A percentile compares a stretch with the other conserved stretches of the same genome.
Evolutionary conservation across 2,888 invertebrate genomes (phyloP).

Genomic region (Andrena trimmerana): DNA sequence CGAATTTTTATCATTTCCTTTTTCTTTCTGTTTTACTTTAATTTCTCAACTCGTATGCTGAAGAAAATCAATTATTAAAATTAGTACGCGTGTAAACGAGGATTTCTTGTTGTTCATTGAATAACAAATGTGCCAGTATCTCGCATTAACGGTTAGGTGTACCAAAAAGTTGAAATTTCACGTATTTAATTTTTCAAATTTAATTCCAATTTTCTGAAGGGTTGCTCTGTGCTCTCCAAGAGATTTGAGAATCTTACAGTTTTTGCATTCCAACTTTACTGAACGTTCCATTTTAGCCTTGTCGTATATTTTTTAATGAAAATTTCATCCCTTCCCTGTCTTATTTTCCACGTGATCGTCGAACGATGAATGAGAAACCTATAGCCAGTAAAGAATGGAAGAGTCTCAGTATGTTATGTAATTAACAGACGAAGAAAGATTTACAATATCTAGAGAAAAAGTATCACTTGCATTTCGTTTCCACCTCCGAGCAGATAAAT

Average conservation of each 20-base stretch:
- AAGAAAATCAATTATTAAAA: constrained; percentile 14
- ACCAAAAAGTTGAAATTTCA: too few relatives aligned
- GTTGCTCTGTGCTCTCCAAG: constrained; percentile 8
- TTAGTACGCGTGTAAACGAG: background rate
- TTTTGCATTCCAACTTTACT: constrained; percentile 23
- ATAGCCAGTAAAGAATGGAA: constrained; percentile 17
- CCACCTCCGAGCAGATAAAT: background rate
- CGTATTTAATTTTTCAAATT: background rate
- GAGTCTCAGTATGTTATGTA: background rate
- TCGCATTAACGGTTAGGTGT: too few relatives aligned
- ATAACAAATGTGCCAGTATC: too few relatives aligned
- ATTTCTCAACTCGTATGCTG: constrained; percentile 11
- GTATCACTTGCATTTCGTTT: background rate
- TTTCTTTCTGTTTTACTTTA: too few relatives aligned
- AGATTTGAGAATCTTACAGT: background rate
- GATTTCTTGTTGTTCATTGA: too few relatives aligned
- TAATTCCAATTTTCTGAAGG: background rate
- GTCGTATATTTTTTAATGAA: background rate
- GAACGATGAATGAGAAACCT: constrained; percentile 11
- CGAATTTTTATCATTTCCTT: too few relatives aligned
- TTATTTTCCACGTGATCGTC: background rate
- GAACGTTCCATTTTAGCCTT: background rate
- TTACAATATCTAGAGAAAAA: background rate
- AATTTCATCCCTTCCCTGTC: background rate
- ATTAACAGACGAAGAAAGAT: background rate